Evolutionary conservation across 2,797 vertebrate species (phyloP).

Genomic region (Sciaenops ocellatus): DNA sequence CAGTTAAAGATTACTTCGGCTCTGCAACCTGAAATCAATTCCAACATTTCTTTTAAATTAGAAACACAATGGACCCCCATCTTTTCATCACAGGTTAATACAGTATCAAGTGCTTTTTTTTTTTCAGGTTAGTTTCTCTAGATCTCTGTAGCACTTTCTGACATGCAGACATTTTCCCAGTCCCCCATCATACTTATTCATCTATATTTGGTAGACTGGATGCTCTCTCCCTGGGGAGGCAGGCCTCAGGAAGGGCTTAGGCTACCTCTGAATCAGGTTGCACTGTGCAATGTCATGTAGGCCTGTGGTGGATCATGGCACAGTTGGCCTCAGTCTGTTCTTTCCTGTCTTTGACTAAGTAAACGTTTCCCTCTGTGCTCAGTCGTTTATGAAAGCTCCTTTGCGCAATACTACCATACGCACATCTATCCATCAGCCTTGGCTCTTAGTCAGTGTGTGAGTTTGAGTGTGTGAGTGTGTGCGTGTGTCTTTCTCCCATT

Average conservation of each 20-base stretch:
- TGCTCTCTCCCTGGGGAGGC: slow-evolving; percentile 29
- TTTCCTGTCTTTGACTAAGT: slow-evolving; percentile 81
- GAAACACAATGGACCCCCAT: slow-evolving; percentile 16
- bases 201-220: slow-evolving; percentile 16
- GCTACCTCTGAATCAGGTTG: slow-evolving; percentile 64
- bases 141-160: slow-evolving; percentile 22
- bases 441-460: slow-evolving; percentile 35
- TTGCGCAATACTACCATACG: slow-evolving; percentile 71
- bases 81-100: slow-evolving; percentile 17
- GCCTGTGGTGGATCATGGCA: slow-evolving; percentile 77
- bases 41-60: slow-evolving; percentile 1
- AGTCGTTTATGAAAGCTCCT: slow-evolving; percentile 72
- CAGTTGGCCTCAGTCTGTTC: slow-evolving; percentile 72
- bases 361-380: slow-evolving; percentile 82
- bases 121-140: slow-evolving; percentile 26
- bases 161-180: slow-evolving; percentile 29
- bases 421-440: slow-evolving; percentile 79
- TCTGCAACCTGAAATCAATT: slow-evolving; percentile 24
- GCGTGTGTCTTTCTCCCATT: slow-evolving; percentile 7
- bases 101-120: slow-evolving; percentile 29
- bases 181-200: slow-evolving; percentile 13
- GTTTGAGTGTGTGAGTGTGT: slow-evolving; percentile 4
- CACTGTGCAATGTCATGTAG: slow-evolving; percentile 67
- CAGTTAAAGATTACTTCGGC: slow-evolving; percentile 9
- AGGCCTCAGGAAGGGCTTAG: slow-evolving; percentile 54